A percentile compares a stretch with the other conserved stretches of the same genome.
Conservation (phyloP, 2,797 vertebrate genomes). For the Anguilla marmorata region DNA sequence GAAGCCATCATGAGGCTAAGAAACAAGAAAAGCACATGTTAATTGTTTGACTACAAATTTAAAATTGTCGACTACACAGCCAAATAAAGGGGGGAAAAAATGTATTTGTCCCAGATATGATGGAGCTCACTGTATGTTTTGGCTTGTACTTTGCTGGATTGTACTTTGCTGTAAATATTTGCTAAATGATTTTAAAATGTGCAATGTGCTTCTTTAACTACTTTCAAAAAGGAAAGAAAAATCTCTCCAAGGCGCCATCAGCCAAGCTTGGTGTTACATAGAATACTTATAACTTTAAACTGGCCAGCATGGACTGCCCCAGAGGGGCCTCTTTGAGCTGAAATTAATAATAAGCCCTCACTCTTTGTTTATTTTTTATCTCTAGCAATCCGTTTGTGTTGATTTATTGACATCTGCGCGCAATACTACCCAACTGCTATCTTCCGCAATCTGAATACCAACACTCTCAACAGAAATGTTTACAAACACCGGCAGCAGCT, state of each 20-base stretch:
- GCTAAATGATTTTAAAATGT: not conserved
- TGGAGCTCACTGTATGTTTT: not conserved
- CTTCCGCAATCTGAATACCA: conserved; percentile 55
- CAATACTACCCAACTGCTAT: conserved; percentile 62
- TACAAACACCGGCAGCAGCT: not conserved
- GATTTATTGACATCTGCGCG: conserved; percentile 71
- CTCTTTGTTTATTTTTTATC: conserved; percentile 73
- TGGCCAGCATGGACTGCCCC: conserved; percentile 62
- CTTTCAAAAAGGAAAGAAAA: conserved; percentile 49
- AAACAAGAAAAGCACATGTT: no score
- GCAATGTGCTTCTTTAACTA: not conserved
- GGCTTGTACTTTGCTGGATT: not conserved
- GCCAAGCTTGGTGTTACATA: conserved; percentile 56
- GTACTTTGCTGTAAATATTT: conserved; percentile 8
- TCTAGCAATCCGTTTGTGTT: conserved; percentile 70
- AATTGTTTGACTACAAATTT: no score
- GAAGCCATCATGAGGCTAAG: no score
- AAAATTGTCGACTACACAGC: no score
- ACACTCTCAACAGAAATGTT: not conserved
- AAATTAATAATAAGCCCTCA: conserved; percentile 70
- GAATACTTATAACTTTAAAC: conserved; percentile 60
- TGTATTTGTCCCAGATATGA: no score
- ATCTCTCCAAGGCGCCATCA: conserved; percentile 55
- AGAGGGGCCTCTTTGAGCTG: conserved; percentile 66
- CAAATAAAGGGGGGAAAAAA: no score